A percentile compares a stretch with the other conserved stretches of the same genome.
phyloP scores from a whole-genome alignment of 92 coral and sea anemone genomes.

The Anthopleura xanthogrammica region DNA sequence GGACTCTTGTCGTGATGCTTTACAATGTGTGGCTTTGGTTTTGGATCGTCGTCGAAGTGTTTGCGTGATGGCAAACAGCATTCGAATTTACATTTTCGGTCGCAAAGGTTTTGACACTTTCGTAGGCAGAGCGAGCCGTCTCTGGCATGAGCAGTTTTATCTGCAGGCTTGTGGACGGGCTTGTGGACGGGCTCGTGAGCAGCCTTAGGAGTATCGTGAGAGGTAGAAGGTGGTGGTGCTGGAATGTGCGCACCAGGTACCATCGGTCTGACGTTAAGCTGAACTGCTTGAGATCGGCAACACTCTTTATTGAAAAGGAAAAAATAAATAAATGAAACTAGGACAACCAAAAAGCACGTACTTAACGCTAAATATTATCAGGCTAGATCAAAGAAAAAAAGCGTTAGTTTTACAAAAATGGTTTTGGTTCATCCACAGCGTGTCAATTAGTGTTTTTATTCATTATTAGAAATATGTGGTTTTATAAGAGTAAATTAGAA shows the following conservation, averaged over 20 bases:
- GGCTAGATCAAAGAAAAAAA: too few relatives aligned
- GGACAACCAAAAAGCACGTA: neutral
- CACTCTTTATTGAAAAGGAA: constrained; percentile 29
- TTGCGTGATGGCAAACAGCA: constrained; percentile 65
- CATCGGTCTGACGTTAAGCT: constrained; percentile 55
- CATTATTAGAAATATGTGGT: too few relatives aligned
- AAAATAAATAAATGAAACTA: neutral
- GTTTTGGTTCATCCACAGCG: too few relatives aligned
- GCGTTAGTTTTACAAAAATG: neutral
- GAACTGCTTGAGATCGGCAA: constrained; percentile 61
- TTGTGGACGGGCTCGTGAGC: neutral
- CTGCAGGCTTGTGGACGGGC: neutral
- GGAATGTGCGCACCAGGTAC: constrained; percentile 31
- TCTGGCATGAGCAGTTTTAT: neutral
- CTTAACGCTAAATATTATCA: too few relatives aligned
- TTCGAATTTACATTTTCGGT: constrained; percentile 48
- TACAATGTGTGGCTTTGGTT: constrained; percentile 26
- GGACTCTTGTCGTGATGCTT: constrained; percentile 24
- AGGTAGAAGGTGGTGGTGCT: constrained; percentile 4
- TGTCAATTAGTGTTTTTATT: too few relatives aligned
- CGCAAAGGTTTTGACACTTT: constrained; percentile 55
- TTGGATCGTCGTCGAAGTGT: constrained; percentile 52
- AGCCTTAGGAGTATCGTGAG: neutral
- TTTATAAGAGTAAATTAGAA: too few relatives aligned
- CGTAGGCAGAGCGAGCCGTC: constrained; percentile 47